phyloP scores from a whole-genome alignment of 2,797 vertebrate genomes.

The Takifugu rubripes region DNA sequence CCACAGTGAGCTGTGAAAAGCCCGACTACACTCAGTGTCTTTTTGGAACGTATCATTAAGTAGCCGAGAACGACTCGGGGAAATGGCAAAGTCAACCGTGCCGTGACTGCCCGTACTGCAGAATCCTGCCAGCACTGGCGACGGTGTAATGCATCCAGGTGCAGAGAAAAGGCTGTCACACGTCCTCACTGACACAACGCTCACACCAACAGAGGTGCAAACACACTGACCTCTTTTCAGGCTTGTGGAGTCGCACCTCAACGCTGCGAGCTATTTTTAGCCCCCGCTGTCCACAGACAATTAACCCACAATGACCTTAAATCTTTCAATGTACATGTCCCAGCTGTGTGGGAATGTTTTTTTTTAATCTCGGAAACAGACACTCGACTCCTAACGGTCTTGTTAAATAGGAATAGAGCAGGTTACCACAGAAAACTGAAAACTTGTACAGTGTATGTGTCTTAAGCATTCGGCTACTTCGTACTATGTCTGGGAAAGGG shows the following conservation, averaged over 20 bases:
- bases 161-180: slow-evolving; percentile 22
- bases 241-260: slow-evolving; percentile 49
- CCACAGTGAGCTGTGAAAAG: slow-evolving; percentile 18
- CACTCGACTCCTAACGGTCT: no score
- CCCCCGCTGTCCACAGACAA: slow-evolving; percentile 44
- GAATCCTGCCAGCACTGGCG: not conserved
- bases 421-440: no score
- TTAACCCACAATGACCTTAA: slow-evolving; percentile 51
- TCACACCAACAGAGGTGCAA: slow-evolving; percentile 42
- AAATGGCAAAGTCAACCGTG: slow-evolving; percentile 43
- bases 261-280: slow-evolving; percentile 61
- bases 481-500: no score
- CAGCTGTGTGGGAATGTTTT: no score
- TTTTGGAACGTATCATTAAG: slow-evolving; percentile 21
- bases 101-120: slow-evolving; percentile 24
- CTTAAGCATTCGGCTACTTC: no score
- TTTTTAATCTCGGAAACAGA: no score
- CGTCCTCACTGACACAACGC: slow-evolving; percentile 32
- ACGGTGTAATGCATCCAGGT: slow-evolving; percentile 32
- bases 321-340: slow-evolving; percentile 21
- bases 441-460: no score
- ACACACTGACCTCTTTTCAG: slow-evolving; percentile 58
- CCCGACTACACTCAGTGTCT: slow-evolving; percentile 15
- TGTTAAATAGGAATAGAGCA: no score
- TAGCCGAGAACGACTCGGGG: slow-evolving; percentile 23